These are phyloP conservation scores for Ostrea edulis DNA, from an alignment of 1,140 invertebrate genomes.

Conservation along the genomic window DNA sequence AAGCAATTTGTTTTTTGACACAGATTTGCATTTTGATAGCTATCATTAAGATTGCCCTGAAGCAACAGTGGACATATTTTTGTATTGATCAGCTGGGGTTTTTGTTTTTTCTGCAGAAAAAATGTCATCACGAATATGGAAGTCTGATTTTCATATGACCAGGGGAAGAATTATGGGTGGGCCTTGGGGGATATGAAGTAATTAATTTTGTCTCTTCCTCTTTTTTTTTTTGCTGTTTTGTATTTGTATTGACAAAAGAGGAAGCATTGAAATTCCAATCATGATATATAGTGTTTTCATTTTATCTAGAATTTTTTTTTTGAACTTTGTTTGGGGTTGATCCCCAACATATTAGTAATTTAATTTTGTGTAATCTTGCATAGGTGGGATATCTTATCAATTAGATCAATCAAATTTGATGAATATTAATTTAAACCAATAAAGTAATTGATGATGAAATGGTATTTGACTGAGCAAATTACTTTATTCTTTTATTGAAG, in stretches of 20 bases:
- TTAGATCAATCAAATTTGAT: too few relatives aligned
- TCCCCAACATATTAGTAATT: too few relatives aligned
- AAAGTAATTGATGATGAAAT: too few relatives aligned
- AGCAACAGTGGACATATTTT: conserved; percentile 3
- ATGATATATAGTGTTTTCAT: too few relatives aligned
- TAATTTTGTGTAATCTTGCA: too few relatives aligned
- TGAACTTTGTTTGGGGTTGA: too few relatives aligned
- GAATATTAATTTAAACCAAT: too few relatives aligned
- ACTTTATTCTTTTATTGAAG: too few relatives aligned
- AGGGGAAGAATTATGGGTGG: neutral
- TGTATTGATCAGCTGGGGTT: neutral
- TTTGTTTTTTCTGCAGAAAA: neutral
- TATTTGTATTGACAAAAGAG: neutral
- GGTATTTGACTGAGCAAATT: too few relatives aligned
- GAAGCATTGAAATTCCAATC: neutral
- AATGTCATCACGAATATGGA: conserved; percentile 17
- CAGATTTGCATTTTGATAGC: neutral
- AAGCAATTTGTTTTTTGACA: conserved; percentile 7
- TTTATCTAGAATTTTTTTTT: too few relatives aligned
- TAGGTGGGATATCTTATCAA: too few relatives aligned
- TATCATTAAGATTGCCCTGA: neutral
- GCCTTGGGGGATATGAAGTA: neutral
- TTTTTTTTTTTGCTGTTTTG: neutral
- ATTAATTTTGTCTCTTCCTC: neutral
- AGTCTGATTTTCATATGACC: neutral